A percentile compares a stretch with the other conserved stretches of the same genome.
phyloP scores from a whole-genome alignment of 37 sponge, comb jelly and placozoan species.

The Ianthella basta region DNA sequence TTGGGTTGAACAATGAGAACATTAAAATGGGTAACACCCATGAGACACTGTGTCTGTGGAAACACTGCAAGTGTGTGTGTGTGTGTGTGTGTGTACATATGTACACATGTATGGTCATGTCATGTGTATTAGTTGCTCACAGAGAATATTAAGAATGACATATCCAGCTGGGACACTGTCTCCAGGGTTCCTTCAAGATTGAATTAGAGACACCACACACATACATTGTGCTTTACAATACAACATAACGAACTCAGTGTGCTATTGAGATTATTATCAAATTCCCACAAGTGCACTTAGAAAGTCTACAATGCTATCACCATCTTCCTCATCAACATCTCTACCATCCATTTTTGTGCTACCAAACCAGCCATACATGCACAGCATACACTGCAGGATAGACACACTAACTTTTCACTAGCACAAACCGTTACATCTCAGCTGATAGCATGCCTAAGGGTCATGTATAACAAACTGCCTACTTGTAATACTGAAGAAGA shows the following conservation, averaged over 20 bases:
- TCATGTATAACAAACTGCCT: neutral
- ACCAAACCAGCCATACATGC: too few species aligned
- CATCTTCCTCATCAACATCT: too few species aligned
- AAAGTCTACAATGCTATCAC: too few species aligned
- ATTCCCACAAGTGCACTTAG: too few species aligned
- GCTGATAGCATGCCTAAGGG: too few species aligned
- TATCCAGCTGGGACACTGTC: slow-evolving; percentile 85
- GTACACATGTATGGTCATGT: neutral
- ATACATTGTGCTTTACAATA: too few species aligned
- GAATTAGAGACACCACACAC: neutral
- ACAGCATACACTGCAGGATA: too few species aligned
- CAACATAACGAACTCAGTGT: too few species aligned
- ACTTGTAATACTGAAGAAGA: slow-evolving; percentile 81
- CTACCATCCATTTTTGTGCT: too few species aligned
- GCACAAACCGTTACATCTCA: too few species aligned
- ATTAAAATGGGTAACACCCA: neutral
- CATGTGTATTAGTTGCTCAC: slow-evolving; percentile 28
- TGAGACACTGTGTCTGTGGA: neutral
- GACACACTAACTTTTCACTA: too few species aligned
- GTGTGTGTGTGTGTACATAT: neutral
- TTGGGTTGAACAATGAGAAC: neutral
- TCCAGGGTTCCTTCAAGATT: slow-evolving; percentile 40
- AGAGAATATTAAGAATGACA: slow-evolving; percentile 68
- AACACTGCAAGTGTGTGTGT: neutral
- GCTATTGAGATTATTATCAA: too few species aligned